phyloP scores from a whole-genome alignment of 2,888 invertebrate genomes.

The Pediacus dermestoides region DNA sequence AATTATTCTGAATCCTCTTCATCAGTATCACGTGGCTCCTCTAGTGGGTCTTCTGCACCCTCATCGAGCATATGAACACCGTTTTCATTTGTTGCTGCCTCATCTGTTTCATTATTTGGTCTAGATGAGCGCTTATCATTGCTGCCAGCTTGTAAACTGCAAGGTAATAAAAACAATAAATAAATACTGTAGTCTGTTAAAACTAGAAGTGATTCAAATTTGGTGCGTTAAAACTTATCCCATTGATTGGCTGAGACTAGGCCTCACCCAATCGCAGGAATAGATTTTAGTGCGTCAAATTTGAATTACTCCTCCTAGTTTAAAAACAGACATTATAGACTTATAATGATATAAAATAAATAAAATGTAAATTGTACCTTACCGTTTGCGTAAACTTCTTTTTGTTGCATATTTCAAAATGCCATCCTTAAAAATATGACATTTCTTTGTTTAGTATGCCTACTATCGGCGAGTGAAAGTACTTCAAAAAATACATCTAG shows the following conservation, averaged over 20 bases:
- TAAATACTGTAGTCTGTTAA: too few relatives aligned
- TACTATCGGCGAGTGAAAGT: constrained; percentile 21
- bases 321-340: background rate
- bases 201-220: background rate
- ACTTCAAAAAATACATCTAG: constrained; percentile 26
- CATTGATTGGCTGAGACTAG: background rate
- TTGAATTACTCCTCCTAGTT: too few relatives aligned
- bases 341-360: background rate
- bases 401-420: constrained; percentile 26
- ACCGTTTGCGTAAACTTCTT: constrained; percentile 24
- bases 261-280: too few relatives aligned
- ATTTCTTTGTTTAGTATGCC: constrained; percentile 25
- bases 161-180: too few relatives aligned
- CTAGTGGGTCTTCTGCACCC: too few relatives aligned
- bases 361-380: constrained; percentile 5
- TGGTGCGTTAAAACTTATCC: background rate
- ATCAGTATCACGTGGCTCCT: constrained; percentile 2
- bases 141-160: too few relatives aligned
- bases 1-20: constrained; percentile 4
- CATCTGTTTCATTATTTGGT: too few relatives aligned
- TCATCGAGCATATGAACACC: too few relatives aligned
- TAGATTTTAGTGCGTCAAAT: too few relatives aligned
- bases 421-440: constrained; percentile 25
- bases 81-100: too few relatives aligned
- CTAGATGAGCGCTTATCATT: too few relatives aligned